Evolutionary conservation across 2,888 invertebrate genomes (phyloP).

Genomic region (Tethea ocularis): DNA sequence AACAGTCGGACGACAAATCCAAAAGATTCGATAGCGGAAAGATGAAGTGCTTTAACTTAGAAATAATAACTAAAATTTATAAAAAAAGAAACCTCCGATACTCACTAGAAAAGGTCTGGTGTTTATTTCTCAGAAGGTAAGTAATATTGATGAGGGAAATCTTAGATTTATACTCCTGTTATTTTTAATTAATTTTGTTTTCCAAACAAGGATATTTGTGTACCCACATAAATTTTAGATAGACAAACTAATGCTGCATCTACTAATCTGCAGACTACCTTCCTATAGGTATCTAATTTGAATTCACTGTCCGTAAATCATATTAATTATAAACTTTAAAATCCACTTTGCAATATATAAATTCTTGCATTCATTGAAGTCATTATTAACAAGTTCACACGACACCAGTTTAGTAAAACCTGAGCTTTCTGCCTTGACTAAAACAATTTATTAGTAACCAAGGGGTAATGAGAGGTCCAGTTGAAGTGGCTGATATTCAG

Average conservation of each 20-base stretch:
- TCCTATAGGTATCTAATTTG: neutral
- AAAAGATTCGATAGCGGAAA: too few relatives aligned
- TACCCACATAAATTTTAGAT: neutral
- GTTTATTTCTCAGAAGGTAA: too few relatives aligned
- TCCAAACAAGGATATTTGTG: neutral
- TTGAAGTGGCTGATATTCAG: constrained; percentile 19
- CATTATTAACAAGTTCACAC: constrained; percentile 22
- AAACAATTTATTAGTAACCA: neutral
- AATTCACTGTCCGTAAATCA: neutral
- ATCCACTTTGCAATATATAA: constrained; percentile 6
- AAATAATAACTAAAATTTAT: too few relatives aligned
- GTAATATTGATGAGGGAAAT: too few relatives aligned
- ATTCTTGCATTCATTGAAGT: constrained; percentile 19
- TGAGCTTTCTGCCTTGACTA: constrained; percentile 16
- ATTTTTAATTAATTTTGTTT: neutral
- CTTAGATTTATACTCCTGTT: too few relatives aligned
- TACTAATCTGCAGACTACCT: too few relatives aligned
- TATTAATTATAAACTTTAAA: neutral
- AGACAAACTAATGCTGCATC: neutral
- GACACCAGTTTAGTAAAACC: constrained; percentile 15
- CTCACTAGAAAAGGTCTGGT: too few relatives aligned
- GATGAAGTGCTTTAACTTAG: too few relatives aligned
- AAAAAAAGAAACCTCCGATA: too few relatives aligned
- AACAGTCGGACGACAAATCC: too few relatives aligned
- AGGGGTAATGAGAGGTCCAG: constrained; percentile 15